phyloP scores from a whole-genome alignment of 2,888 invertebrate species.

The Corythucha ciliata region DNA sequence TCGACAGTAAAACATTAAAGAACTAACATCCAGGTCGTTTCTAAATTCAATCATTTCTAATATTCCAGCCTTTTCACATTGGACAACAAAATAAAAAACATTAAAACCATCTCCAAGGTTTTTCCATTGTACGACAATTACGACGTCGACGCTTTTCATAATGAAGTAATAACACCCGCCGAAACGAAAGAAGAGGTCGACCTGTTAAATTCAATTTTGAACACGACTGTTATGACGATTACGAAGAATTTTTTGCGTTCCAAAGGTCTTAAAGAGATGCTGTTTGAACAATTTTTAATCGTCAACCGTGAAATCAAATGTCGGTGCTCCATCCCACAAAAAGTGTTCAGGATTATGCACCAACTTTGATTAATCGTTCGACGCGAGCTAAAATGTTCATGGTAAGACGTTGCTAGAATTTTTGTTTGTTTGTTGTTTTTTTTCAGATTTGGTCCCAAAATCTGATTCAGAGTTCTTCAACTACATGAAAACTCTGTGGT shows the following conservation, averaged over 20 bases:
- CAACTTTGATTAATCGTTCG: neutral
- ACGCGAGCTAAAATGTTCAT: neutral
- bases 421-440: constrained; percentile 2
- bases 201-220: constrained; percentile 66
- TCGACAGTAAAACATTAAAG: no score
- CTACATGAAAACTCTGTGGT: constrained; percentile 39
- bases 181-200: constrained; percentile 42
- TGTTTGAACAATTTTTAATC: neutral
- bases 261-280: constrained; percentile 47
- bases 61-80: constrained; percentile 55
- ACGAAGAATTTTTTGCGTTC: constrained; percentile 56
- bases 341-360: neutral
- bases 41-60: neutral
- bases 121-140: constrained; percentile 71
- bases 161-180: constrained; percentile 61
- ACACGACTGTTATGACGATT: constrained; percentile 64
- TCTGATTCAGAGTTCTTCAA: constrained; percentile 34
- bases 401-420: neutral
- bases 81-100: constrained; percentile 52
- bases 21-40: neutral
- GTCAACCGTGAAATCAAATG: neutral
- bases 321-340: neutral
- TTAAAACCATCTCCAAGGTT: constrained; percentile 65
- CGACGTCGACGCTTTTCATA: constrained; percentile 58
- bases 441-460: constrained; percentile 28